Percentiles rank a stretch among this genome's conserved stretches.
Evolutionary conservation across 2,888 invertebrate species (phyloP).

Genomic region (Thymelicus sylvestris): DNA sequence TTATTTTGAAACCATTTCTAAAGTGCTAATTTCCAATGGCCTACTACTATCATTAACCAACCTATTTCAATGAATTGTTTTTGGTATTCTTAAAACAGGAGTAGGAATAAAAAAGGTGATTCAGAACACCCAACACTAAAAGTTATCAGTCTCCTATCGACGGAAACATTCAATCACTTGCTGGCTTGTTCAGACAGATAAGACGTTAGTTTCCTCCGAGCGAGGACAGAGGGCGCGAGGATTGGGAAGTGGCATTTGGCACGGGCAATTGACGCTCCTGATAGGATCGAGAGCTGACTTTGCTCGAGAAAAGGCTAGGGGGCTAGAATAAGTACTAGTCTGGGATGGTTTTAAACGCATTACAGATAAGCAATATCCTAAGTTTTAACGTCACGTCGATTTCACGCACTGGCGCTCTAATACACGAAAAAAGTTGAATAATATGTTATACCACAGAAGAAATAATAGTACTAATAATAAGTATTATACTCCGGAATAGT

Average conservation of each 20-base stretch:
- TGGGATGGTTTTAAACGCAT: neutral
- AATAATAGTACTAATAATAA: too few relatives aligned
- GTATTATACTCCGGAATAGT: too few relatives aligned
- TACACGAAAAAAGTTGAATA: too few relatives aligned
- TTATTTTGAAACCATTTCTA: too few relatives aligned
- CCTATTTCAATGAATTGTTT: too few relatives aligned
- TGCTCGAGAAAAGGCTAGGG: slow-evolving; percentile 68
- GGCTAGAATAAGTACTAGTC: slow-evolving; percentile 37
- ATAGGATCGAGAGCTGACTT: slow-evolving; percentile 83
- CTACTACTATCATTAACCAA: too few relatives aligned
- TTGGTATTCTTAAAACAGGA: neutral
- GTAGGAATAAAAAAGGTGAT: neutral
- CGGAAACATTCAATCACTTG: slow-evolving; percentile 80
- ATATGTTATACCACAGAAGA: too few relatives aligned
- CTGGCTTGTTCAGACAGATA: slow-evolving; percentile 69
- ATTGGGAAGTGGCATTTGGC: slow-evolving; percentile 81
- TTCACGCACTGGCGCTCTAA: too few relatives aligned
- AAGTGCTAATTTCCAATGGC: too few relatives aligned
- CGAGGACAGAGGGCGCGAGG: slow-evolving; percentile 50
- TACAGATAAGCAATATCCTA: too few relatives aligned
- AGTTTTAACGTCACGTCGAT: too few relatives aligned
- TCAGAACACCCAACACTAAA: slow-evolving; percentile 1
- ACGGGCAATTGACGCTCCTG: slow-evolving; percentile 85
- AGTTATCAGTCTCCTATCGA: slow-evolving; percentile 60
- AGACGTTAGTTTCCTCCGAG: slow-evolving; percentile 57